These are phyloP conservation scores for Acanthopleura granulata DNA, from an alignment of 2,888 invertebrate species.

Conservation along the genomic window DNA sequence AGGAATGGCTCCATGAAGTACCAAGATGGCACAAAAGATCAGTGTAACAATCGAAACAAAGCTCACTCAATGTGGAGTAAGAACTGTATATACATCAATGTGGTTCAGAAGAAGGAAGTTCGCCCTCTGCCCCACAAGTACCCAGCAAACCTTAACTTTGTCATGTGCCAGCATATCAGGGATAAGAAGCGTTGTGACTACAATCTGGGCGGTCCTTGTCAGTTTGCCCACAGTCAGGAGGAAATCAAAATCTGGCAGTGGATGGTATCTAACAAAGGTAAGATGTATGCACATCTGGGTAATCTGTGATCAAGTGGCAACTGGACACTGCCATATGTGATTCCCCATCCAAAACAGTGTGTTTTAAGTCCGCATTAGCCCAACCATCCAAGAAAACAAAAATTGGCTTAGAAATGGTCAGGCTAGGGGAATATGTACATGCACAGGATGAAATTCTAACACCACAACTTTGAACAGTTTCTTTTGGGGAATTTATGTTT, in stretches of 20 bases:
- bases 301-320: no score
- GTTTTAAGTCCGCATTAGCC: no score
- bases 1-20: conserved; percentile 49
- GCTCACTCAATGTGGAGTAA: conserved; percentile 49
- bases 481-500: no score
- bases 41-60: conserved; percentile 47
- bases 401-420: no score
- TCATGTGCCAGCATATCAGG: conserved; percentile 51
- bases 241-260: conserved; percentile 63
- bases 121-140: conserved; percentile 50
- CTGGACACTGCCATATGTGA: no score
- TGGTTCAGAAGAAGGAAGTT: conserved; percentile 52
- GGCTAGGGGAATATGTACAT: no score
- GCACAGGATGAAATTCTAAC: no score
- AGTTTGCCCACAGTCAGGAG: conserved; percentile 63
- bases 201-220: conserved; percentile 46
- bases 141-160: conserved; percentile 49
- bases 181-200: conserved; percentile 52
- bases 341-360: no score
- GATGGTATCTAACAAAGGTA: conserved; percentile 61
- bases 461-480: no score
- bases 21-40: conserved; percentile 47
- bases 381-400: no score
- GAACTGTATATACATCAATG: conserved; percentile 47
- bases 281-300: no score